Evolutionary conservation across 2,797 vertebrate genomes (phyloP), one percentile per base, ranked within the genome.

Genomic region (Clarias laeviceps): DNA sequence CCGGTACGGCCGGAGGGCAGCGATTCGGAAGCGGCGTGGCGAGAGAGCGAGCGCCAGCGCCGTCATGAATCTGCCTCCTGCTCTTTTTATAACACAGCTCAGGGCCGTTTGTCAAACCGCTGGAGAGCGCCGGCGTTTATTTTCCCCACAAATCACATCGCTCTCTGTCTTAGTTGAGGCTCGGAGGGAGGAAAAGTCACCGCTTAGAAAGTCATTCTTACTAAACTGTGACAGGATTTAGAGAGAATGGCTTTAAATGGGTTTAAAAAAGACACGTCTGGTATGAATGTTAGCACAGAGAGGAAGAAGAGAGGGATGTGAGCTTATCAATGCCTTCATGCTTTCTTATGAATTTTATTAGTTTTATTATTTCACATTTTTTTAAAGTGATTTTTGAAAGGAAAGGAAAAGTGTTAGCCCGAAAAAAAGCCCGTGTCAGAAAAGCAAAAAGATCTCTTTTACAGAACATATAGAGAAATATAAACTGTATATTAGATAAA

Each of bases 81-180:
- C 88, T 86, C 56, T 34, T 80, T 89, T 87, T 87, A 80, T 27
- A 86, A 90, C 88, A 87, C 82, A 90, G 89, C 92, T 82, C 84
- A 82, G 90, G 91, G 92, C 89, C 88, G 93, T 93, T 91, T 91
- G 89, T 93, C 90, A 90, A 90, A 79, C 27, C 74, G 76, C 78
- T 85, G 88, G 82, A 89, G 81, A 90, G 89, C 86, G 77, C 76
- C 70, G 82, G 76, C 81, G 79, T 87, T 64, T 18, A 70, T 61
- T 88, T 90, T 90, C 82, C 82, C 85, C 85, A 89, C 77, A 86
- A 87, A 91, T 45, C 88, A 72, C 37, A 62, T 82, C 50, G 22
- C 54, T 89, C 84, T 90, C 65, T 59, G 78, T 89, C 34, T 81
- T 24, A 76, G 70, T 34, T 81, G 61, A 12, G 79, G 77, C 78